These are phyloP conservation scores for Kuschelorhynchus macadamiae DNA, from an alignment of 2,888 invertebrate genomes.

Conservation along the genomic window DNA sequence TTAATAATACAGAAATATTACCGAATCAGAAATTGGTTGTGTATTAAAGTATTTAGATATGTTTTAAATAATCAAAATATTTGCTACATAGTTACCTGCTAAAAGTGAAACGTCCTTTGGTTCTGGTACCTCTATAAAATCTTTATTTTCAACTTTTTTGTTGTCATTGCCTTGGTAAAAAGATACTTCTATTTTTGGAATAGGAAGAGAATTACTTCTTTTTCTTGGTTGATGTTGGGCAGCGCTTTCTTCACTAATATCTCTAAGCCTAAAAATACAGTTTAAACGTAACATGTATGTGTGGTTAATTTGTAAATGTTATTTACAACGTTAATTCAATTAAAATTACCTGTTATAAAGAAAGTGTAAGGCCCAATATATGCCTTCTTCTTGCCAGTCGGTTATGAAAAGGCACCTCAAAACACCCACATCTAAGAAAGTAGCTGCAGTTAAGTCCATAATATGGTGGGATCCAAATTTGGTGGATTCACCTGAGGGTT, in stretches of 20 bases:
- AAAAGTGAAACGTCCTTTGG: conserved; percentile 77
- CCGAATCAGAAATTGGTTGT: too few relatives aligned
- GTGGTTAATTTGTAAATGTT: too few relatives aligned
- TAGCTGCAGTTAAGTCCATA: conserved; percentile 84
- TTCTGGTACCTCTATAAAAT: conserved; percentile 85
- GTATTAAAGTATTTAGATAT: too few relatives aligned
- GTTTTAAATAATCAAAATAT: too few relatives aligned
- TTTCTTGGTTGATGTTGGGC: conserved; percentile 85
- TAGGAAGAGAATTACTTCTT: conserved; percentile 93
- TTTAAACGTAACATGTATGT: neutral
- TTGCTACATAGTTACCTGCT: conserved; percentile 70
- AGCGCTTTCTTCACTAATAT: conserved; percentile 88
- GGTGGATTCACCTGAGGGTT: conserved; percentile 4
- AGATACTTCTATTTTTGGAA: conserved; percentile 93
- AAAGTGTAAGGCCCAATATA: conserved; percentile 96
- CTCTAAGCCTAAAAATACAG: conserved; percentile 76
- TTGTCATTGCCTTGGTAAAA: conserved; percentile 85
- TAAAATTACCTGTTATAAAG: conserved; percentile 89
- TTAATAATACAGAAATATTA: too few relatives aligned
- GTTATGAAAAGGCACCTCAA: conserved; percentile 94
- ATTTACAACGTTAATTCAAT: too few relatives aligned
- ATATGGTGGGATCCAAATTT: conserved; percentile 49
- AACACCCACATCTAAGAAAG: conserved; percentile 96
- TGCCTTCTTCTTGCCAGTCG: conserved; percentile 98
- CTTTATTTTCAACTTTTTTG: conserved; percentile 73